Evolutionary conservation across 64 coral and sea anemone genomes (phyloP).

Genomic region (Acropora tenuis): DNA sequence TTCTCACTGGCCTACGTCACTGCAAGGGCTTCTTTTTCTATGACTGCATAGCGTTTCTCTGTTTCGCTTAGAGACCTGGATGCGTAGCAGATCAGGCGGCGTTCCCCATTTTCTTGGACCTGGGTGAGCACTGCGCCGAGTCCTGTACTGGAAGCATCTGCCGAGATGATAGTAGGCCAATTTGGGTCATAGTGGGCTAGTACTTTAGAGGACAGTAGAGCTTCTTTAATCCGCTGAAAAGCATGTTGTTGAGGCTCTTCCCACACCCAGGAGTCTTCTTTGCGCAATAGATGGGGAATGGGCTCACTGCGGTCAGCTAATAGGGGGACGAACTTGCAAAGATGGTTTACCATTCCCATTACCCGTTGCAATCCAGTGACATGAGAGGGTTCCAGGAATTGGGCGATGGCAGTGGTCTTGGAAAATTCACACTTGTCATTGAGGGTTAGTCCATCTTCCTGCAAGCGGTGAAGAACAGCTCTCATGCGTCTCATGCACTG

Average conservation of each 20-base stretch:
- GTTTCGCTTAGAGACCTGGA: conserved; percentile 19
- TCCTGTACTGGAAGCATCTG: no score
- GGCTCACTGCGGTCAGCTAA: background rate
- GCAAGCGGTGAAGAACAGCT: no score
- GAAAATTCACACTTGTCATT: background rate
- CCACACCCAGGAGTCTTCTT: conserved; percentile 10
- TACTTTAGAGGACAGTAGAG: conserved; percentile 23
- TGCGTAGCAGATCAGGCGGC: no score
- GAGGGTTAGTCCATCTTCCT: no score
- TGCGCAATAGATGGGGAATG: conserved; percentile 29
- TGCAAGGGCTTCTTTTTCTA: background rate
- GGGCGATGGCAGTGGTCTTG: background rate
- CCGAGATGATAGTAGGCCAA: no score
- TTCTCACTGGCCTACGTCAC: conserved; percentile 1
- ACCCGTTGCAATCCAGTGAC: conserved; percentile 24
- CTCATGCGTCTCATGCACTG: no score
- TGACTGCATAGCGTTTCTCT: conserved; percentile 17
- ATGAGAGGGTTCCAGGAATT: background rate
- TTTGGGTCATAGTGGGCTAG: background rate
- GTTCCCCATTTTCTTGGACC: no score
- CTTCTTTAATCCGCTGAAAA: conserved; percentile 53
- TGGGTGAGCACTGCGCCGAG: no score
- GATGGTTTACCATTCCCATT: conserved; percentile 56
- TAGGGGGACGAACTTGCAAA: conserved; percentile 2
- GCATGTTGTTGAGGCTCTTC: conserved; percentile 15